Conservation (phyloP, 2,888 invertebrate genomes). For the Candidula unifasciata region DNA sequence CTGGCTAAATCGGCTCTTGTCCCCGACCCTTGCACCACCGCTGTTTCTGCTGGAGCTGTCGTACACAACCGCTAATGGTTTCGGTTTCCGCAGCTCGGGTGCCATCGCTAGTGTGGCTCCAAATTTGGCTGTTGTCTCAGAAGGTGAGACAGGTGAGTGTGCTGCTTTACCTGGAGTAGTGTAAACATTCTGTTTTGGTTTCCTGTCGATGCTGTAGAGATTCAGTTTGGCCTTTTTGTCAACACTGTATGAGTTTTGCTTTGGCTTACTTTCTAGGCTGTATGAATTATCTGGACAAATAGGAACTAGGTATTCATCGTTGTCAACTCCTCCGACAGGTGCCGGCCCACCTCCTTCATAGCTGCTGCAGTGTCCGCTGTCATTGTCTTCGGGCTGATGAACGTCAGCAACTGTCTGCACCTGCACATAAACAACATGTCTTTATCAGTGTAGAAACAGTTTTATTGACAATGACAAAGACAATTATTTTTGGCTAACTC, state of each 20-base stretch:
- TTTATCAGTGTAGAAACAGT: too few species aligned
- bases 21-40: neutral
- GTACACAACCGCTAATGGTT: neutral
- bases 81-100: constrained; percentile 4
- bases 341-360: constrained; percentile 56
- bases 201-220: neutral
- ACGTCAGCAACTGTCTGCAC: constrained; percentile 66
- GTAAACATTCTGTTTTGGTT: neutral
- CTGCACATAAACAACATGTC: constrained; percentile 57
- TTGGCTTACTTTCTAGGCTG: neutral
- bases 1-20: constrained; percentile 20
- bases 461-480: too few species aligned
- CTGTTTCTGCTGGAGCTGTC: constrained; percentile 10
- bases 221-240: too few species aligned
- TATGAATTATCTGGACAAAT: neutral
- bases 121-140: neutral
- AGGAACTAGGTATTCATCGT: constrained; percentile 71
- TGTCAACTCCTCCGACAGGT: constrained; percentile 53
- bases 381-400: constrained; percentile 67
- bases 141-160: neutral
- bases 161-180: neutral
- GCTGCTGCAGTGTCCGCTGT: constrained; percentile 72
- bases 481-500: too few species aligned
- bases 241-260: neutral
- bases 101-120: neutral